Evolutionary conservation across 2,888 invertebrate species (phyloP).

Genomic region (Idaea dimidiata): DNA sequence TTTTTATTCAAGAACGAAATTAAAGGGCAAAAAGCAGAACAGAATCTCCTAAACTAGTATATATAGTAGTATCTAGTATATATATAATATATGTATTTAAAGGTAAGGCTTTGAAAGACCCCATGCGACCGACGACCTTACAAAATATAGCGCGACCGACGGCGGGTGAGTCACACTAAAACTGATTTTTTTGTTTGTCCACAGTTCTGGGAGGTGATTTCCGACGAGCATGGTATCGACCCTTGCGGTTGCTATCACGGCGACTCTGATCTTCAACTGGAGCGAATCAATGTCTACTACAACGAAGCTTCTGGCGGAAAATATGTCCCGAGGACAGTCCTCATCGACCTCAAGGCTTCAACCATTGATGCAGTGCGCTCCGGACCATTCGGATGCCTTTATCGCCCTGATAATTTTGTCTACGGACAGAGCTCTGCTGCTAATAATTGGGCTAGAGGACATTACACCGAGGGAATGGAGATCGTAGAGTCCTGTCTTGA

Average conservation of each 20-base stretch:
- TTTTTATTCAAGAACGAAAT: too few species aligned
- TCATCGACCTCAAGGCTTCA: slow-evolving; percentile 66
- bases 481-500: slow-evolving; percentile 90
- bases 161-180: too few species aligned
- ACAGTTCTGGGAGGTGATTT: slow-evolving; percentile 90
- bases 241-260: slow-evolving; percentile 85
- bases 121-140: too few species aligned
- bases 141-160: too few species aligned
- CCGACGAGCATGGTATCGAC: slow-evolving; percentile 89
- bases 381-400: slow-evolving; percentile 91
- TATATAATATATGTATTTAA: too few species aligned
- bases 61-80: too few species aligned
- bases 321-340: slow-evolving; percentile 68
- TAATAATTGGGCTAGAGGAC: slow-evolving; percentile 83
- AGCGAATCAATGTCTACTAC: slow-evolving; percentile 89
- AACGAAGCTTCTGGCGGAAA: slow-evolving; percentile 83
- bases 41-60: too few species aligned
- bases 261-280: slow-evolving; percentile 86
- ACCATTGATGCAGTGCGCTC: slow-evolving; percentile 93
- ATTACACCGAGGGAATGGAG: slow-evolving; percentile 96
- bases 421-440: slow-evolving; percentile 82
- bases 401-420: slow-evolving; percentile 94
- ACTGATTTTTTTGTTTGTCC: slow-evolving; percentile 16
- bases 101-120: too few species aligned
- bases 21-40: too few species aligned